Base-by-base conservation (phyloP, 2,888 invertebrate species). In the Oligia fasciuncula region DNA sequence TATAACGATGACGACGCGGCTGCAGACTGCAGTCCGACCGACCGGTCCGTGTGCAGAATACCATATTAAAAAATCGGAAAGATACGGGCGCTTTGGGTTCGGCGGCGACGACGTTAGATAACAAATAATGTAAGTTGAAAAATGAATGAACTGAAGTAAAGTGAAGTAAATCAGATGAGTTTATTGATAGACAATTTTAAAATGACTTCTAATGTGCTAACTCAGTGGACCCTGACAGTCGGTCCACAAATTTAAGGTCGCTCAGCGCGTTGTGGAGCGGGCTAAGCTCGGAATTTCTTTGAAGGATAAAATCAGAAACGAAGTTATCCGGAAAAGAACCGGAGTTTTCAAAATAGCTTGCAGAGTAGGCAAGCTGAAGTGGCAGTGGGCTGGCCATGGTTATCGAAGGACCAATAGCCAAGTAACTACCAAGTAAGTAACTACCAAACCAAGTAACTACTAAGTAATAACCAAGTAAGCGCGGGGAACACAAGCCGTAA, bases 21-120 rank as follows among this genome's bases (percentile, higher is more conserved):
- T 86, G 78, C 80, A 80, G 79, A 66, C 74, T 88, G 88, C 89
- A 90, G 83, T 76, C 49, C 63, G 14, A 72, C 49, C 80, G 51
- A 77, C 40, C 71, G 72, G 74, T 77, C 54, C 73, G 74, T 86
- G 85, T 77, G 69, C 73, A 49, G 78, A 75, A 83, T 83, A 76
- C 62, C 17, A 80, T 88, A 81, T 78, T 80, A 85, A 76, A 80
- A 73, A 76, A 46, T 73, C 68, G 63, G 0, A 72, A 80, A 49
- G 3, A 77, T 78, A 83, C 63, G 76, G 19, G 29, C 2, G 3
- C 6, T 40, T 51, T 5, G 3, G 6, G 19, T 29, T 13, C 49
- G 9, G 1, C 57, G 14, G 54, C 1, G 0, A 62, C 1, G 0
- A 62, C 67, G n/a, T 9, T 29, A 17, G 62, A 62, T 62, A 29